Base-by-base conservation (phyloP, 2,888 invertebrate species). In the Priocnemis perturbator region DNA sequence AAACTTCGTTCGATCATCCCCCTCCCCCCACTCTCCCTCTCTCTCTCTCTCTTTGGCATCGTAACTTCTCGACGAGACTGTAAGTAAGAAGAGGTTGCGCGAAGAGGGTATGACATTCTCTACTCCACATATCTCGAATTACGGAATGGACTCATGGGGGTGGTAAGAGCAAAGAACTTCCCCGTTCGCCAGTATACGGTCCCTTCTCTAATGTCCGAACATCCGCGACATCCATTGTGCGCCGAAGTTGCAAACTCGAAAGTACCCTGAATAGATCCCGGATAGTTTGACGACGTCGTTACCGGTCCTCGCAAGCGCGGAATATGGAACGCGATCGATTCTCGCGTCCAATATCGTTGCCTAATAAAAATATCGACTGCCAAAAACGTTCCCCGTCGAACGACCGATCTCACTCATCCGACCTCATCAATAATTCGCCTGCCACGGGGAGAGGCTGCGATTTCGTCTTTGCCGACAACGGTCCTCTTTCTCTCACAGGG, bases 211-310 rank as follows among this genome's bases (percentile, higher is more conserved):
- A 45, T 14, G 45, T 20, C 21, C 52, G 23, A 20, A 48, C 53
- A 17, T 26, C 50, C 44, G 48, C 48, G 15, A 15, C 15, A 11
- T 47, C 9, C 30, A 20, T 53, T 20, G 45, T 21, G 30, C 23
- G 14, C 48, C 19, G 37, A 59, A 60, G 47, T 56, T 26, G 17
- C 50, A 47, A 60, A 17, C 55, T 30, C 14, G 26, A 11, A 60
- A 11, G 45, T 26, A 23, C 30, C 30, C 50, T 37, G 19, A 59
- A 56, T 37, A 44, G 52, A 19, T 47, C 53, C 20, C 19, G 15
- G 58, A 50, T 20, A 21, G 56, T 66, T 65, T 55, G 20, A 20
- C 58, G 60, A 64, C 26, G 64, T 63, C 60, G 61, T 67, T 67
- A 67, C 53, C 26, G 52, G 59, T 73, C 62, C 58, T 62, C 37